A percentile compares a stretch with the other conserved stretches of the same genome.
Evolutionary conservation across 2,797 vertebrate genomes (phyloP).

Genomic region (Mionectes olivaceus): DNA sequence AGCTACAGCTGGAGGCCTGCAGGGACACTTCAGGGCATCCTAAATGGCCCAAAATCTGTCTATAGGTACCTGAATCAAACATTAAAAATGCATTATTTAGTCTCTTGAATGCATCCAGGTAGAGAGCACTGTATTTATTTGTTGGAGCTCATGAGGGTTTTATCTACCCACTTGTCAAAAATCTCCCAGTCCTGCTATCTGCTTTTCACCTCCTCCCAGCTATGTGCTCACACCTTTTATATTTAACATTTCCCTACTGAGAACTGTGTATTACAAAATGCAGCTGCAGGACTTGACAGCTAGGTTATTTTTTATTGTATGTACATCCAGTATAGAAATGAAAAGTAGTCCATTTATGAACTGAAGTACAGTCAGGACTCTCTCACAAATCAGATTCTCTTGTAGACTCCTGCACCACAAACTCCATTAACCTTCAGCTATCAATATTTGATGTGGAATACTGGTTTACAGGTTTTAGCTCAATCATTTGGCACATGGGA

Average conservation of each 20-base stretch:
- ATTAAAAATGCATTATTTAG: background rate
- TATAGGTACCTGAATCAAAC: background rate
- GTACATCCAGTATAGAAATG: background rate
- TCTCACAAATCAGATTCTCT: background rate
- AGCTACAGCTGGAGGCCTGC: background rate
- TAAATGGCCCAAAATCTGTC: background rate
- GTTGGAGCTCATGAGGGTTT: background rate
- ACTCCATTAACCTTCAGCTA: background rate
- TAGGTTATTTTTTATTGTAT: background rate
- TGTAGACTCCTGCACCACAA: background rate
- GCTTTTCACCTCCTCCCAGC: background rate
- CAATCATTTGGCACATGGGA: background rate
- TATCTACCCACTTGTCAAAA: conserved; percentile 10
- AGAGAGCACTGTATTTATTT: background rate
- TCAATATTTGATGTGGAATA: background rate
- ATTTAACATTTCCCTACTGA: conserved; percentile 16
- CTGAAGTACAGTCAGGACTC: background rate
- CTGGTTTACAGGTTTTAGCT: background rate
- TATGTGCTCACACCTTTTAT: background rate
- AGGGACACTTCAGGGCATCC: background rate
- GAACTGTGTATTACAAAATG: background rate
- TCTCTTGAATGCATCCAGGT: background rate
- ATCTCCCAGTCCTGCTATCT: background rate
- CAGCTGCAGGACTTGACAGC: background rate
- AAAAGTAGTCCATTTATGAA: background rate